These are phyloP conservation scores for Rhagoletis zephyria DNA, from an alignment of 1,140 invertebrate species.

Conservation along the genomic window DNA sequence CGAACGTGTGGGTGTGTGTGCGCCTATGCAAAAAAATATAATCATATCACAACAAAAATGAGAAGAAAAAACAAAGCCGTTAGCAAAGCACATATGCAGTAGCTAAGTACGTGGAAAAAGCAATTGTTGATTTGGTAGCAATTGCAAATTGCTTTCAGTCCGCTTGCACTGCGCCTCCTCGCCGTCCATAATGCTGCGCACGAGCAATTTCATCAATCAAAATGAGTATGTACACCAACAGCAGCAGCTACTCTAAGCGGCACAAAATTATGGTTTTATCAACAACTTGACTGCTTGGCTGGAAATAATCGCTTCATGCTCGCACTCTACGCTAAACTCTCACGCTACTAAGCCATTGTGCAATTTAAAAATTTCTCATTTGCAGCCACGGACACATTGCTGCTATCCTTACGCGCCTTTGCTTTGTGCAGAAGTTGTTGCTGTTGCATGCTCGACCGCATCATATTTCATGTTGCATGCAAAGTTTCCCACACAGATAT, in stretches of 20 bases:
- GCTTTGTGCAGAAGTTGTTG: conserved; percentile 8
- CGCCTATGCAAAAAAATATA: background rate
- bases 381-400: background rate
- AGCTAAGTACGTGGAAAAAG: background rate
- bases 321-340: background rate
- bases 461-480: conserved; percentile 50
- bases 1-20: conserved; percentile 17
- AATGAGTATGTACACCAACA: conserved; percentile 30
- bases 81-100: background rate
- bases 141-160: background rate
- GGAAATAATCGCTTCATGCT: conserved; percentile 36
- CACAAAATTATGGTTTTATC: conserved; percentile 48
- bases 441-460: conserved; percentile 34
- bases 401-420: conserved; percentile 22
- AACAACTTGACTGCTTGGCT: conserved; percentile 34
- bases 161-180: background rate
- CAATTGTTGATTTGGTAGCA: conserved; percentile 13
- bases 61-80: background rate
- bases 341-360: background rate
- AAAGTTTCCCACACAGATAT: conserved; percentile 20
- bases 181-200: background rate
- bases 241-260: conserved; percentile 25
- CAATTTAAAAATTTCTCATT: conserved; percentile 32
- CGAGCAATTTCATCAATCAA: conserved; percentile 43
- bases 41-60: background rate